Conservation (phyloP, 2,888 invertebrate species). For the Caenorhabditis sp. region DNA sequence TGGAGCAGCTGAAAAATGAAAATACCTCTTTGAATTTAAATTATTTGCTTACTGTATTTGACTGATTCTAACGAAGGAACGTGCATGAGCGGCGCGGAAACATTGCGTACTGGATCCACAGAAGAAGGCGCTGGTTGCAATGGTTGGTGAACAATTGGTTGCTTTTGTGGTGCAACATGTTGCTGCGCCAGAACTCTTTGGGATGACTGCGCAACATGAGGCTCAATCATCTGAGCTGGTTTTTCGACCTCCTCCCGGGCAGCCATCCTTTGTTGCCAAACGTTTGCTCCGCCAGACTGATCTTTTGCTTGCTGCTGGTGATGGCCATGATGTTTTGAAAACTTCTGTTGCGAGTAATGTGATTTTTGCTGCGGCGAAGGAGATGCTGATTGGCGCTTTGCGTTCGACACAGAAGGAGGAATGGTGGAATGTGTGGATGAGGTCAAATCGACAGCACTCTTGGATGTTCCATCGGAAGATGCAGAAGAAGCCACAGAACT, state of each 20-base stretch:
- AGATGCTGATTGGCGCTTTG: slow-evolving; percentile 75
- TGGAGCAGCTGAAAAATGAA: not conserved
- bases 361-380: slow-evolving; percentile 9
- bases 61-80: not conserved
- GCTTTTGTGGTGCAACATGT: not conserved
- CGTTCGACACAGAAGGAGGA: slow-evolving; percentile 20
- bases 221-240: not conserved
- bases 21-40: not conserved
- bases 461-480: slow-evolving; percentile 63
- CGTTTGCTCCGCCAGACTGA: slow-evolving; percentile 84
- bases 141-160: not conserved
- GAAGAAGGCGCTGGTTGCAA: not conserved
- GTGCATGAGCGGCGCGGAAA: not conserved
- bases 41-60: not conserved
- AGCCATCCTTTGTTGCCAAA: slow-evolving; percentile 87
- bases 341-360: not conserved
- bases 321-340: slow-evolving; percentile 85
- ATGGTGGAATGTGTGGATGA: slow-evolving; percentile 7
- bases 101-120: not conserved
- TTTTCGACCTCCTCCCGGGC: slow-evolving; percentile 86
- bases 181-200: not conserved
- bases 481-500: slow-evolving; percentile 59
- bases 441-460: slow-evolving; percentile 15
- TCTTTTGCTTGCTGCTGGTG: slow-evolving; percentile 88
- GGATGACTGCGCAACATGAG: not conserved